Conservation (phyloP, 2,113 vertebrate species). For the Callionymus lyra region DNA sequence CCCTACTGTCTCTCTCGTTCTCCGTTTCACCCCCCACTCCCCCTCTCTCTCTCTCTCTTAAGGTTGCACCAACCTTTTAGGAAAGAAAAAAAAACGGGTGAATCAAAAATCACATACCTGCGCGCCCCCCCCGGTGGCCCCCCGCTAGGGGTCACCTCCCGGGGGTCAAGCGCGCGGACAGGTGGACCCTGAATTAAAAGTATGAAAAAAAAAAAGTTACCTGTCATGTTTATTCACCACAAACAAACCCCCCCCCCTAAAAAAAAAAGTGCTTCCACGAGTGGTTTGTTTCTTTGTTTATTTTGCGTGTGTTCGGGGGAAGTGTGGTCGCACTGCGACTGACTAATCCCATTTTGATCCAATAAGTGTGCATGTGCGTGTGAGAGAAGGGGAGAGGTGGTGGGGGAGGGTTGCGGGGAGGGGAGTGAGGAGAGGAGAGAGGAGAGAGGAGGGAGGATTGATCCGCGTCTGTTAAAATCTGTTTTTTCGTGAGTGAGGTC, state of each 20-base stretch:
- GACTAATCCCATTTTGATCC: slow-evolving; percentile 64
- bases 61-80: slow-evolving; percentile 64
- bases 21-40: slow-evolving; percentile 56
- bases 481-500: slow-evolving; percentile 69
- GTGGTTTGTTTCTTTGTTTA: background rate
- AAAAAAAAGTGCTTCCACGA: no score
- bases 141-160: background rate
- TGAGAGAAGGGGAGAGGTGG: slow-evolving; percentile 24
- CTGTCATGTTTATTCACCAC: no score
- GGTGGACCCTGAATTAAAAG: no score
- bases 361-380: slow-evolving; percentile 53
- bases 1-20: slow-evolving; percentile 63
- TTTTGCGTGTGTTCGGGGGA: slow-evolving; percentile 7
- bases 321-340: slow-evolving; percentile 45
- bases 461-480: slow-evolving; percentile 70
- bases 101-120: slow-evolving; percentile 57
- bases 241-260: no score
- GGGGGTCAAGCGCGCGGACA: slow-evolving; percentile 16
- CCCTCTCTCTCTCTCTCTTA: slow-evolving; percentile 60
- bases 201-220: no score
- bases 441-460: slow-evolving; percentile 60
- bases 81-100: no score
- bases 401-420: slow-evolving; percentile 19
- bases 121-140: background rate
- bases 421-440: slow-evolving; percentile 18